Evolutionary conservation across 37 sponge, comb jelly and placozoan species (phyloP), one percentile per base, ranked within the genome.

Genomic region (Tethya wilhelma): DNA sequence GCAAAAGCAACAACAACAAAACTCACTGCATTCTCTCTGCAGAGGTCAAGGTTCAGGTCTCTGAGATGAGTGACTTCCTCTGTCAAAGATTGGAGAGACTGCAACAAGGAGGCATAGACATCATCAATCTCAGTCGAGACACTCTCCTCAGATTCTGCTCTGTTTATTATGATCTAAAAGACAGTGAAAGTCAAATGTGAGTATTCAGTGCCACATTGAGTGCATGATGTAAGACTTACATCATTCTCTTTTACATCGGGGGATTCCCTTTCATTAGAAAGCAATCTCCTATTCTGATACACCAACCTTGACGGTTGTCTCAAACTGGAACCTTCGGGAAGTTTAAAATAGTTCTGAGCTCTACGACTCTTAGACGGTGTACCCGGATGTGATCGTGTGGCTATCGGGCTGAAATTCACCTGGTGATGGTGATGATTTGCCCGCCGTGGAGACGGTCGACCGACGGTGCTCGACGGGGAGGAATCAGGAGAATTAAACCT

Each of bases 11-110:
- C n/a, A n/a, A n/a, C n/a, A n/a, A n/a, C n/a, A n/a, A n/a, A n/a
- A 80, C 87, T 75, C 55, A 87, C 87, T 22, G 57, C 38, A 57
- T 87, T 87, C 69, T 87, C 81, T 68, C 41, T 64, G 14, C 17
- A 41, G 30, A 87, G 56, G 43, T 32, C 37, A 22, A 74, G 14
- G 44, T 87, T 79, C 2, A 75, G 30, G 30, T 87, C 69, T 40
- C 69, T 57, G 9, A 87, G 75, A 31, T 39, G 74, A 8, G 62
- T 29, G 23, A 67, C 66, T 12, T 87, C 87, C 2, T 17, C 44
- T 12, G 81, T 74, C n/a, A 73, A 58, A 6, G 80, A 65, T 41
- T 87, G 75, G 4, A 87, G 55, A 28, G 86, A 78, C 8, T 56
- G 11, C 59, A 87, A 30, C 69, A 87, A 30, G 0, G 75, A 66